phyloP scores from a whole-genome alignment of 2,888 invertebrate genomes.

The Villa cingulata region DNA sequence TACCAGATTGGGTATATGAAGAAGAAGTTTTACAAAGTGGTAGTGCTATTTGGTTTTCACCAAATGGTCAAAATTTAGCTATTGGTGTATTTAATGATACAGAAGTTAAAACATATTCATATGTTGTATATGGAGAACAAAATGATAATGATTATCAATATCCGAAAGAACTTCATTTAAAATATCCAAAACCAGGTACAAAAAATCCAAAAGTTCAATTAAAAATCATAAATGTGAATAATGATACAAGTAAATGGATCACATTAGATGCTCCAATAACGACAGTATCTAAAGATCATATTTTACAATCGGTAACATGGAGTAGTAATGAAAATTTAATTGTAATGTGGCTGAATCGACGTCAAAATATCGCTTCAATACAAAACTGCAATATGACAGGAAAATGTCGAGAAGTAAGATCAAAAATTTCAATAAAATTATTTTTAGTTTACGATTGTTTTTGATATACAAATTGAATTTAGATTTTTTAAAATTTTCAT shows the following conservation, averaged over 20 bases:
- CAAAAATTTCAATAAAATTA: too few species aligned
- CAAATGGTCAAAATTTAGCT: conserved; percentile 51
- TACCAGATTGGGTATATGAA: conserved; percentile 90
- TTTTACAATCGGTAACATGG: conserved; percentile 63
- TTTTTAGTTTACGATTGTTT: too few species aligned
- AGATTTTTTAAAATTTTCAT: background rate
- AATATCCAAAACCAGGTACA: conserved; percentile 68
- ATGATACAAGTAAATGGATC: conserved; percentile 25
- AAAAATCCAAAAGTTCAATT: conserved; percentile 58
- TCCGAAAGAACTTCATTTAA: conserved; percentile 48
- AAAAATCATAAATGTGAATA: conserved; percentile 45
- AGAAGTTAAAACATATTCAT: conserved; percentile 48
- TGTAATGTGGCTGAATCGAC: conserved; percentile 71
- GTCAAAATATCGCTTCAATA: conserved; percentile 50
- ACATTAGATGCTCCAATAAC: conserved; percentile 41
- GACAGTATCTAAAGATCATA: conserved; percentile 46
- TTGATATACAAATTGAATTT: background rate
- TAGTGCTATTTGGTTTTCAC: conserved; percentile 69
- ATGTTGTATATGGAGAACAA: conserved; percentile 52
- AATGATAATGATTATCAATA: conserved; percentile 48
- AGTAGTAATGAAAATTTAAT: conserved; percentile 49
- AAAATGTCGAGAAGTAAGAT: conserved; percentile 20
- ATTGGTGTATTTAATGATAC: conserved; percentile 61
- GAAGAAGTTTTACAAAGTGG: conserved; percentile 64
- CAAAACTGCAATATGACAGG: conserved; percentile 23